phyloP scores from a whole-genome alignment of 92 coral and sea anemone species.

The Bergia puertoricense region DNA sequence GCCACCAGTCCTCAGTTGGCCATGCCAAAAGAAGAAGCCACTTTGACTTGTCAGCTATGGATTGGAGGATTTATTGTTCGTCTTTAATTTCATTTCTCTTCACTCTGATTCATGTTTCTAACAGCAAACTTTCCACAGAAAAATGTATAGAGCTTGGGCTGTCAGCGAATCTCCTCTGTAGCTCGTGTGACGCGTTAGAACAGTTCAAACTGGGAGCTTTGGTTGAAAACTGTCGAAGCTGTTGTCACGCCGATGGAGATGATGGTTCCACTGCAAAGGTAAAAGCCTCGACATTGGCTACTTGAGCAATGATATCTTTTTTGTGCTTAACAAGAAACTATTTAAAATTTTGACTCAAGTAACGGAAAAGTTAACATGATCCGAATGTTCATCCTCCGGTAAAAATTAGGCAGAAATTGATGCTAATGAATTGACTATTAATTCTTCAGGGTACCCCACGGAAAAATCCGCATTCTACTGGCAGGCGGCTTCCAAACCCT shows the following conservation, averaged over 20 bases:
- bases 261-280: conserved; percentile 75
- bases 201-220: conserved; percentile 79
- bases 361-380: too few species aligned
- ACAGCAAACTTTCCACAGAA: conserved; percentile 82
- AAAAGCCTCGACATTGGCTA: not conserved
- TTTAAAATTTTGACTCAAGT: too few species aligned
- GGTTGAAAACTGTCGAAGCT: conserved; percentile 77
- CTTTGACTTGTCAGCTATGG: conserved; percentile 70
- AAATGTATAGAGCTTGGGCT: conserved; percentile 86
- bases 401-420: too few species aligned
- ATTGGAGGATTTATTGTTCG: conserved; percentile 70
- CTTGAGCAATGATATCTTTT: not conserved
- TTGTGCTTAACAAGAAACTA: not conserved
- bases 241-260: conserved; percentile 93
- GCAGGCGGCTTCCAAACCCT: too few species aligned
- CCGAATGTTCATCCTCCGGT: too few species aligned
- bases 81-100: conserved; percentile 83
- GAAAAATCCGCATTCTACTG: too few species aligned
- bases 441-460: too few species aligned
- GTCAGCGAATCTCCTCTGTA: conserved; percentile 88
- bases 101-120: conserved; percentile 65
- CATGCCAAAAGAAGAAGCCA: not conserved
- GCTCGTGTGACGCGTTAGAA: conserved; percentile 88
- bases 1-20: conserved; percentile 10
- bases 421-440: too few species aligned